phyloP scores from a whole-genome alignment of 2,113 vertebrate species.

The Elephantulus edwardii region DNA sequence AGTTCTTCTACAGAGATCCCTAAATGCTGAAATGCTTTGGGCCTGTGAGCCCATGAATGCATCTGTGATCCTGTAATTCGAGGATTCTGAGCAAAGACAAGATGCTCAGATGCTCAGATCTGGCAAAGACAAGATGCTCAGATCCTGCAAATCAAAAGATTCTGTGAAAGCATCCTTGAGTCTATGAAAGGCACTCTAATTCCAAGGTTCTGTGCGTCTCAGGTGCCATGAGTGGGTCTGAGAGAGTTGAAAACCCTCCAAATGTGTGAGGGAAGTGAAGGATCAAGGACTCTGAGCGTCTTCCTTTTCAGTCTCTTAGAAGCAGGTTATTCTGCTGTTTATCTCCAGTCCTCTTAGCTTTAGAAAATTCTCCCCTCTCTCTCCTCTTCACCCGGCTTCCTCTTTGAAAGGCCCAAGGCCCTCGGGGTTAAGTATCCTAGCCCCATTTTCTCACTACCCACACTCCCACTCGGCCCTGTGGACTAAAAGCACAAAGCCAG shows the following conservation, averaged over 20 bases:
- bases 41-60: neutral
- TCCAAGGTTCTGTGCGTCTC: neutral
- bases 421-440: neutral
- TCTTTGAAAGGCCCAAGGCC: neutral
- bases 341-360: neutral
- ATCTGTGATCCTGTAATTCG: constrained; percentile 5
- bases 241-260: neutral
- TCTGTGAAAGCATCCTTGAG: neutral
- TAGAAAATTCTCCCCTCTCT: neutral
- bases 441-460: neutral
- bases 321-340: neutral
- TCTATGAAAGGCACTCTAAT: neutral
- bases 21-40: neutral
- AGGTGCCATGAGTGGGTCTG: neutral
- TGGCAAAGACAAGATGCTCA: constrained; percentile 23
- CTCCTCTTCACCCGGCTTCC: neutral
- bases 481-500: neutral
- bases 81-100: constrained; percentile 1
- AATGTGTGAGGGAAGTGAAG: neutral
- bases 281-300: neutral
- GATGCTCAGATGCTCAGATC: constrained; percentile 38
- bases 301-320: neutral
- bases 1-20: neutral
- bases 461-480: neutral
- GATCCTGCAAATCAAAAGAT: constrained; percentile 28